These are phyloP conservation scores for Morpho deidamia DNA, from an alignment of 2,888 invertebrate species.

Conservation along the genomic window DNA sequence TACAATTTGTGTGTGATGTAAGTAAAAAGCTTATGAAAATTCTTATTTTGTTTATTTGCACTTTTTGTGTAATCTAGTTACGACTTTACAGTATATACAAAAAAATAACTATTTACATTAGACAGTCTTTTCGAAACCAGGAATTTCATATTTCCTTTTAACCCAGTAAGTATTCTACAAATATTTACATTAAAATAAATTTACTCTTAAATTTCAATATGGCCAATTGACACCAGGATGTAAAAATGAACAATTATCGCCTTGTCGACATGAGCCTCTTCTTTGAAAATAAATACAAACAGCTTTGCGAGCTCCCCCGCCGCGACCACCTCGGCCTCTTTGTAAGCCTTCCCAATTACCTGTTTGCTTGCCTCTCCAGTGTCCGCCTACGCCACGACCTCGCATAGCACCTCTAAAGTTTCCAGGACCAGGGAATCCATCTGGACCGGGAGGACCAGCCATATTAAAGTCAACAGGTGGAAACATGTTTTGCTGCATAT, in stretches of 20 bases:
- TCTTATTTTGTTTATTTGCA: conserved; percentile 26
- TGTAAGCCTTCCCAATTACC: conserved; percentile 68
- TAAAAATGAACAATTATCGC: conserved; percentile 89
- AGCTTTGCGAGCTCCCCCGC: conserved; percentile 75
- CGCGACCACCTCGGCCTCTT: conserved; percentile 68
- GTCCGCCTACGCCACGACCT: conserved; percentile 69
- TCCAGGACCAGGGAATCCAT: conserved; percentile 55
- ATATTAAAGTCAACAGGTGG: conserved; percentile 72
- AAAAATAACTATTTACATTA: conserved; percentile 40
- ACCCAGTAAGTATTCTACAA: background rate
- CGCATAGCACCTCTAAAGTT: conserved; percentile 77
- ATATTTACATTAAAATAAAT: background rate
- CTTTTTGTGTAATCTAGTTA: conserved; percentile 24
- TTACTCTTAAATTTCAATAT: conserved; percentile 37
- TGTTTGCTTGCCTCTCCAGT: conserved; percentile 70
- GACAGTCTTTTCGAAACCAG: conserved; percentile 46
- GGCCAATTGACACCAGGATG: conserved; percentile 86
- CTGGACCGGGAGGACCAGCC: conserved; percentile 53
- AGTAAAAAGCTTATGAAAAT: no score
- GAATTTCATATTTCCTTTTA: conserved; percentile 14
- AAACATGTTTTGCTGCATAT: conserved; percentile 69
- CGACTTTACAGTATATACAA: conserved; percentile 37
- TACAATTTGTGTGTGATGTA: no score
- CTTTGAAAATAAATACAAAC: conserved; percentile 89
- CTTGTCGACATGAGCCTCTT: conserved; percentile 88